Evolutionary conservation across 2,113 vertebrate species (phyloP), one percentile per base, ranked within the genome.

Genomic region (Prinia subflava): DNA sequence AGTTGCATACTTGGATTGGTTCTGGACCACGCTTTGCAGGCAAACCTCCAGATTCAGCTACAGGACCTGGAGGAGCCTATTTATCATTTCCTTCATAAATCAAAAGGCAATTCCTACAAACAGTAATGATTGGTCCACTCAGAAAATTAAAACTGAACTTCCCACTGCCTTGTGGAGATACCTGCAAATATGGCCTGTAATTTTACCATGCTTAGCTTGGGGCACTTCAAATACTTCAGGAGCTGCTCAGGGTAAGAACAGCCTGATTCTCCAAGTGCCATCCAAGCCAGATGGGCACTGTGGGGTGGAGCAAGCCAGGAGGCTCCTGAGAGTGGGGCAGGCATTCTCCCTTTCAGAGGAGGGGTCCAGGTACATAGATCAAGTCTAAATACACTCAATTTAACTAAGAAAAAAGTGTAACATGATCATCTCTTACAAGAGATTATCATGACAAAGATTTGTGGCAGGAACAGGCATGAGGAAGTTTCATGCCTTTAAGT

Each of bases 71-170:
- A 90, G 78, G 63, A 86, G 47, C 39, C 42, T 77, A 67, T 90
- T 92, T 47, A 77, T 80, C 18, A 80, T 80, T 86, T 35, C 24
- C 35, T 57, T 55, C 81, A 81, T 86, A 85, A 95, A 92, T 86
- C 76, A 93, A 83, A 88, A 77, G 50, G 41, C 71, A 80, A 60
- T 82, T 93, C n/a, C 53, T 37, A 47, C 79, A 83, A 80, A 65
- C 46, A 77, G 37, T 49, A 80, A 79, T 77, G 65, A 88, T 16
- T 5, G 5, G 25, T 56, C 47, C 9, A 20, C 60, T 87, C 60
- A 18, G 31, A 86, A 68, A 94, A 71, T 65, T 37, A 75, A 93
- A 79, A 76, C 1, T 53, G 41, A 73, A 80, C 67, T 85, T 88
- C 50, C 53, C 57, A 2, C 37, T 87, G 69, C 70, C n/a, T 46